Percentiles rank a stretch among this genome's conserved stretches.
Evolutionary conservation across 1,140 invertebrate genomes (phyloP).

Genomic region (Drosophila nigrodunni): DNA sequence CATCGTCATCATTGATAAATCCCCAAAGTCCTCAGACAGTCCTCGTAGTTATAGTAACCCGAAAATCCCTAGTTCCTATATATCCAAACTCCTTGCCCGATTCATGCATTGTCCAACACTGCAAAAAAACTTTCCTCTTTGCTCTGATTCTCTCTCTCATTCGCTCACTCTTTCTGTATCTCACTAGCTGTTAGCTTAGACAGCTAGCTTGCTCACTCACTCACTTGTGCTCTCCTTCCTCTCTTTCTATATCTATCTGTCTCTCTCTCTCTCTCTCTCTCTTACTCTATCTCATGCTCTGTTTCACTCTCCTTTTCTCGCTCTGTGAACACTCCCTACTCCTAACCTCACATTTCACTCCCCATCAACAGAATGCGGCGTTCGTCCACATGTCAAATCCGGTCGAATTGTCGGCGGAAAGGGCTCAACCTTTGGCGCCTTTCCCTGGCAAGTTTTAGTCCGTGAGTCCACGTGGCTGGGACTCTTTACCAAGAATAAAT

Average conservation of each 20-base stretch:
- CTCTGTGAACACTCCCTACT: conserved; percentile 82
- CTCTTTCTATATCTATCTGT: conserved; percentile 22
- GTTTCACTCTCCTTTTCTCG: conserved; percentile 34
- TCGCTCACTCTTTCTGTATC: conserved; percentile 19
- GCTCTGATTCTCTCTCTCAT: conserved; percentile 2
- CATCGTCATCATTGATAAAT: conserved; percentile 51
- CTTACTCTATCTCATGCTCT: conserved; percentile 18
- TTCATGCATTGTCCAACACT: conserved; percentile 38
- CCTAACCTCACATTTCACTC: conserved; percentile 85
- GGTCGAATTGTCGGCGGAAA: conserved; percentile 96
- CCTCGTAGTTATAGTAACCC: conserved; percentile 35
- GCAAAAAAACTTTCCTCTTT: conserved; percentile 34
- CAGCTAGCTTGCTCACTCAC: conserved; percentile 13
- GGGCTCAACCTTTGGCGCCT: conserved; percentile 93
- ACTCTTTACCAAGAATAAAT: conserved; percentile 98
- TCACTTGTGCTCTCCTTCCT: conserved; percentile 20
- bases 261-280: conserved; percentile 23
- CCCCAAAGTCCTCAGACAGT: conserved; percentile 25
- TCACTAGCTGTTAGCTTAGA: conserved; percentile 5
- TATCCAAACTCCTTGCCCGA: neutral
- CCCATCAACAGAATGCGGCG: conserved; percentile 91
- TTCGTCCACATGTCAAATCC: conserved; percentile 91
- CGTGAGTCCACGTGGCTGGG: conserved; percentile 96
- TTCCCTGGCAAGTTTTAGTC: conserved; percentile 97
- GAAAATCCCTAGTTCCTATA: neutral